Evolutionary conservation across 1,140 invertebrate species (phyloP).

Genomic region (Triops cancriformis): DNA sequence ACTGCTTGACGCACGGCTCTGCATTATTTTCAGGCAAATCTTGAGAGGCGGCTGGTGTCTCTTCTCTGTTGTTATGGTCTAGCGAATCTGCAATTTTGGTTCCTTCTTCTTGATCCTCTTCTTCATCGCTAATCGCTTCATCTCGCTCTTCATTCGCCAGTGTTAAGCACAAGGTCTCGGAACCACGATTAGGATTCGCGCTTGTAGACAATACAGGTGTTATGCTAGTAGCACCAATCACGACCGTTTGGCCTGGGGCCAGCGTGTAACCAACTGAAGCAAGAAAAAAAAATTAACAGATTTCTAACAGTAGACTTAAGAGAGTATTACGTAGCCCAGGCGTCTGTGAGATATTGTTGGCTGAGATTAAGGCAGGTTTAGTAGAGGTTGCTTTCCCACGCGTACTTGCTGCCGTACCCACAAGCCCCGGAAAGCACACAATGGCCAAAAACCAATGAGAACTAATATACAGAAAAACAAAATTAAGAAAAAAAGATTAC

Average conservation of each 20-base stretch:
- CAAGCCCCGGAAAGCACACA: constrained; percentile 82
- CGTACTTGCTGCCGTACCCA: constrained; percentile 33
- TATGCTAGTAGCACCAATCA: constrained; percentile 61
- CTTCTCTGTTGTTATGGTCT: constrained; percentile 16
- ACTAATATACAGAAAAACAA: constrained; percentile 40
- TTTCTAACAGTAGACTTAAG: not conserved
- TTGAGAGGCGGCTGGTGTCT: not conserved
- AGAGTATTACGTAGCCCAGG: not conserved
- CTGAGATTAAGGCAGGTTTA: constrained; percentile 14
- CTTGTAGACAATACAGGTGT: constrained; percentile 40
- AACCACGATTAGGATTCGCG: not conserved
- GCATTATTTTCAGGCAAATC: not conserved
- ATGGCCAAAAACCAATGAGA: constrained; percentile 95
- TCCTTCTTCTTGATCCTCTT: constrained; percentile 30
- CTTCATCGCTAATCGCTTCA: constrained; percentile 69
- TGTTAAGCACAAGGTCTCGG: not conserved
- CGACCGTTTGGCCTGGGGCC: constrained; percentile 34
- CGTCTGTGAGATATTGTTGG: not conserved
- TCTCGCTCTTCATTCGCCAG: constrained; percentile 50
- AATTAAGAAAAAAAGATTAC: constrained; percentile 29
- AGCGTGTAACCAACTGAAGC: not conserved
- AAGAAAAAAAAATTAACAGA: not conserved
- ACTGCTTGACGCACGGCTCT: too few relatives aligned
- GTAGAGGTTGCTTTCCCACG: constrained; percentile 19
- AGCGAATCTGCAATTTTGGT: not conserved